Conservation (phyloP, 2,113 vertebrate species). For the Coptodon rendalli region DNA sequence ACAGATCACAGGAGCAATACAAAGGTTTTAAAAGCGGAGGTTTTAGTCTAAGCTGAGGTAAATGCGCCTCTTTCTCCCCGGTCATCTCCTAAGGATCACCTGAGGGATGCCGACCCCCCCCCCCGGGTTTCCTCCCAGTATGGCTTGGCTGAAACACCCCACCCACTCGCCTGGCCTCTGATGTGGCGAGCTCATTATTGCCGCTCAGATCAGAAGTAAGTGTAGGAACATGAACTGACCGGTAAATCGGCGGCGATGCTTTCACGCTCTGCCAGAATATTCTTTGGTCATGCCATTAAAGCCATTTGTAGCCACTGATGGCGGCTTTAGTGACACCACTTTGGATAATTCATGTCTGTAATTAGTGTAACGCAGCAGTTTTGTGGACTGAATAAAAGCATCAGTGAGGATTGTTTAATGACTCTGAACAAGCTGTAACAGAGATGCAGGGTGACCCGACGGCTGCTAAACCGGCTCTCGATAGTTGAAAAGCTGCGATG, state of each 20-base stretch:
- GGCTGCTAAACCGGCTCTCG: background rate
- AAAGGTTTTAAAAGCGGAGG: rapidly evolving
- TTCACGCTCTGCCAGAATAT: background rate
- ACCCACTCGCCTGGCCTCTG: background rate
- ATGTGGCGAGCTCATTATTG: background rate
- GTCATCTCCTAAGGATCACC: background rate
- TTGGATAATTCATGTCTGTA: background rate
- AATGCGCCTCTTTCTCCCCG: background rate
- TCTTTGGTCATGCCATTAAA: background rate
- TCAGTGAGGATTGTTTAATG: background rate
- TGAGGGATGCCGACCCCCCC: rapidly evolving
- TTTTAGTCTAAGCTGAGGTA: background rate
- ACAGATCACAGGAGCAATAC: background rate
- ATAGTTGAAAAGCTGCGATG: background rate
- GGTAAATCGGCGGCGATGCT: background rate
- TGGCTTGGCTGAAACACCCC: background rate
- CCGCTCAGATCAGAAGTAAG: background rate
- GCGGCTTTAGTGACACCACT: background rate
- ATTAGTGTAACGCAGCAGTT: background rate
- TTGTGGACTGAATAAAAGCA: background rate
- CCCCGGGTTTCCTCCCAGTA: background rate
- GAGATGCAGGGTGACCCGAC: background rate
- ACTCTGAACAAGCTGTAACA: background rate
- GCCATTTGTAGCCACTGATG: background rate
- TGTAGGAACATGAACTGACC: background rate